Evolutionary conservation across 2,888 invertebrate species (phyloP), one percentile per base, ranked within the genome.

Genomic region (Augiades crinisus): DNA sequence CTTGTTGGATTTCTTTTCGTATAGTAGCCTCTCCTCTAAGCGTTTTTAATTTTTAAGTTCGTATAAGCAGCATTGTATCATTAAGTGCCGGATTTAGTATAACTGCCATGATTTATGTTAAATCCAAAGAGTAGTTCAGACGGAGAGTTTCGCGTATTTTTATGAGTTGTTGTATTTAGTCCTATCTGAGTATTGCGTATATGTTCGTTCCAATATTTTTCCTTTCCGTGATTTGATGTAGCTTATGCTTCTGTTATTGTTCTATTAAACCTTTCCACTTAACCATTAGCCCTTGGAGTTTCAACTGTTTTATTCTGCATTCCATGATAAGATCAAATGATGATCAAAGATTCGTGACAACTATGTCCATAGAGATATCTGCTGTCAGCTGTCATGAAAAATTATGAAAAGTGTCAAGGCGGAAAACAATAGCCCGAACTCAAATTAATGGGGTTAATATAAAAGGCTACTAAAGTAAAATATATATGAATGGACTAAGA

Each of bases 271-370:
- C 62, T 10, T 8, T 44, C 44, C 10, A 44, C 44, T 13, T 44
- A 33, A 0, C 44, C 44, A 30, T 44, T 44, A 2, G 44, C 44
- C 12, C 64, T 33, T 1, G 62, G 63, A 0, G 63, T 63, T 1
- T 59, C 59, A 1, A 61, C 62, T 2, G 61, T 53, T 14, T 62
- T 61, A 27, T 59, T 59, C 14, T 54, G 58, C 3, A 62, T 56
- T 3, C 52, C 47, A 3, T 16, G 34, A 5, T 19, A n/a, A n/a
- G n/a, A n/a, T n/a, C n/a, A n/a, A n/a, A n/a, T n/a, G n/a, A n/a
- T n/a, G n/a, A n/a, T n/a, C n/a, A n/a, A n/a, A n/a, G n/a, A n/a
- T n/a, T n/a, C n/a, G n/a, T n/a, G n/a, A n/a, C n/a, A n/a, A n/a
- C n/a, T n/a, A n/a, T n/a, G n/a, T n/a, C n/a, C n/a, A n/a, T n/a